Conservation (phyloP, 2,888 invertebrate genomes). For the Diarsia brunnea region DNA sequence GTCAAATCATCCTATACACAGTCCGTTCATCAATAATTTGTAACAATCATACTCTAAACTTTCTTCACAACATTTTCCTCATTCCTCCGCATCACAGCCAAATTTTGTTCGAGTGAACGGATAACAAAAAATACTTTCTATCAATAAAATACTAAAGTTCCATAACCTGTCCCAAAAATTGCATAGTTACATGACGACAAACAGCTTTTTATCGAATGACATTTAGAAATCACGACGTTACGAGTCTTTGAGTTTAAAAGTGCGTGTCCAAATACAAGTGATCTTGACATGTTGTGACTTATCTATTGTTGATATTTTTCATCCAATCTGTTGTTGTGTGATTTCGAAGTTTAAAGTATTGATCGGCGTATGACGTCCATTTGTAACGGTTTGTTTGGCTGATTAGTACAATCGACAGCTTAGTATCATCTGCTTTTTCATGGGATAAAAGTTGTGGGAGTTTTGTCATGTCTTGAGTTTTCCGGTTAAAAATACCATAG, state of each 20-base stretch:
- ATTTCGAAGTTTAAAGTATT: conserved; percentile 55
- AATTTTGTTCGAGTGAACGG: not conserved
- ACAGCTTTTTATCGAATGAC: conserved; percentile 33
- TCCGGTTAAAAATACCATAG: not conserved
- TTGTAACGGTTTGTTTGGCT: conserved; percentile 59
- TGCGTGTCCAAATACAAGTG: conserved; percentile 67
- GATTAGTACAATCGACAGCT: conserved; percentile 43
- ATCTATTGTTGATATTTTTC: conserved; percentile 67
- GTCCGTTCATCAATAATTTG: not conserved
- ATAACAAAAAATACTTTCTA: conserved; percentile 18
- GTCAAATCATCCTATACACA: not conserved
- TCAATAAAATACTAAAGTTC: conserved; percentile 13
- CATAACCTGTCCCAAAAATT: not conserved
- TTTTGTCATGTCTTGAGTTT: conserved; percentile 3
- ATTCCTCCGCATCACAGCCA: not conserved
- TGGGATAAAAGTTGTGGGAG: not conserved
- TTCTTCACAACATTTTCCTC: not conserved
- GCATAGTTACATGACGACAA: conserved; percentile 27
- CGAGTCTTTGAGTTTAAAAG: conserved; percentile 44
- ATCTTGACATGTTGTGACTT: conserved; percentile 57
- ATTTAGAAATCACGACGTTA: conserved; percentile 42
- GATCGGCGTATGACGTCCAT: conserved; percentile 74
- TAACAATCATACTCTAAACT: not conserved
- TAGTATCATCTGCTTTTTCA: conserved; percentile 39
- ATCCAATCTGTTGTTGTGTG: conserved; percentile 61